phyloP scores from a whole-genome alignment of 2,113 vertebrate species.

The Laticauda laticaudata region DNA sequence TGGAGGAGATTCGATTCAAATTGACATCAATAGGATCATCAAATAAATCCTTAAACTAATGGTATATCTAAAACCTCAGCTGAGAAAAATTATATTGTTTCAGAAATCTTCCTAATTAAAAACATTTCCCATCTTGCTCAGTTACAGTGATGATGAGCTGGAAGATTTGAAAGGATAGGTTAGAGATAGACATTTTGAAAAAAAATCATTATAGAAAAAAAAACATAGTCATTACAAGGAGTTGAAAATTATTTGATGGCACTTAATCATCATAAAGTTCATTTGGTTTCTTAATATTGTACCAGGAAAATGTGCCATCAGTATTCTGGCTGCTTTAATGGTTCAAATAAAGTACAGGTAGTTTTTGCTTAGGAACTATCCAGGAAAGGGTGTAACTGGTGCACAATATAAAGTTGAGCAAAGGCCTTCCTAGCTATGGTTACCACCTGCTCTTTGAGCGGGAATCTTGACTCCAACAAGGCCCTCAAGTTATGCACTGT shows the following conservation, averaged over 20 bases:
- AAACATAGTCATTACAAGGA: neutral
- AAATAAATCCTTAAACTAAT: conserved; percentile 2
- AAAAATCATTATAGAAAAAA: neutral
- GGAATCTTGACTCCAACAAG: neutral
- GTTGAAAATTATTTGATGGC: neutral
- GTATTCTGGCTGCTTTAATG: neutral
- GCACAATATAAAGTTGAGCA: neutral
- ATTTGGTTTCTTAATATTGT: neutral
- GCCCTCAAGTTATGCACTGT: neutral
- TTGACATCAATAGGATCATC: neutral
- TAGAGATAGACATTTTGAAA: neutral
- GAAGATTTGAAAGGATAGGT: neutral
- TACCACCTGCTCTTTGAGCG: neutral
- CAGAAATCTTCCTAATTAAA: neutral
- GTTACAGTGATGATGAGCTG: neutral
- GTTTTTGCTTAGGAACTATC: neutral
- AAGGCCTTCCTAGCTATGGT: neutral
- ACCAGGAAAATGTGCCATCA: neutral
- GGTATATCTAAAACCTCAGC: neutral
- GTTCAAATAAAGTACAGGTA: neutral
- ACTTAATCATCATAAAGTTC: neutral
- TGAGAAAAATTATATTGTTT: neutral
- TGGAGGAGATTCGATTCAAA: neutral
- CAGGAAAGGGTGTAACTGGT: neutral
- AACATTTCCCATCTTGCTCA: neutral